Evolutionary conservation across 2,797 vertebrate species (phyloP).

Genomic region (Lindbergichthys nudifrons): DNA sequence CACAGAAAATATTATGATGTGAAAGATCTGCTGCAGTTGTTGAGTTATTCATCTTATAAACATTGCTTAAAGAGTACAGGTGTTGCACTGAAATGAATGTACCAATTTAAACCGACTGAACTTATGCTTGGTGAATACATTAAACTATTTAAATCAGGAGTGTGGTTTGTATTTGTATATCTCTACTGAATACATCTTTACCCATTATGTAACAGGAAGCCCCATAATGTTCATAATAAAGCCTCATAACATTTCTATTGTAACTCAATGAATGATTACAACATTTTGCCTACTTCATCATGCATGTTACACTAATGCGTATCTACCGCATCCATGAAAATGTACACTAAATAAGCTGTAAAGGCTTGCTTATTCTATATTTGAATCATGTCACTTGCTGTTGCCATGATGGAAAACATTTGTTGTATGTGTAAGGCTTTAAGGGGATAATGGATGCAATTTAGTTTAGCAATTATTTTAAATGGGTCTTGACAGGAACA

Average conservation of each 20-base stretch:
- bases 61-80: background rate
- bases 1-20: background rate
- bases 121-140: too few species aligned
- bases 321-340: background rate
- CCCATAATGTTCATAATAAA: slow-evolving; percentile 10
- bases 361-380: background rate
- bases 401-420: slow-evolving; percentile 25
- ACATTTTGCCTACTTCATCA: slow-evolving; percentile 1
- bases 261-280: background rate
- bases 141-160: background rate
- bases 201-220: slow-evolving; percentile 2
- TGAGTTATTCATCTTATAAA: background rate
- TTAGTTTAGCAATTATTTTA: slow-evolving; percentile 47
- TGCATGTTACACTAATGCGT: slow-evolving; percentile 26
- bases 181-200: background rate
- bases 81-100: background rate
- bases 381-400: slow-evolving; percentile 25
- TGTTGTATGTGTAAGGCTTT: slow-evolving; percentile 14
- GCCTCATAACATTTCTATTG: background rate
- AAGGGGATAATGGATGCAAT: slow-evolving; percentile 48
- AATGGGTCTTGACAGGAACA: slow-evolving; percentile 54
- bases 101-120: background rate
- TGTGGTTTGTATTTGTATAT: background rate
- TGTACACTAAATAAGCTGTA: slow-evolving; percentile 13
- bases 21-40: background rate